These are phyloP conservation scores for Microcebus ravelobensis DNA, from an alignment of 2,113 vertebrate species.

Conservation along the genomic window DNA sequence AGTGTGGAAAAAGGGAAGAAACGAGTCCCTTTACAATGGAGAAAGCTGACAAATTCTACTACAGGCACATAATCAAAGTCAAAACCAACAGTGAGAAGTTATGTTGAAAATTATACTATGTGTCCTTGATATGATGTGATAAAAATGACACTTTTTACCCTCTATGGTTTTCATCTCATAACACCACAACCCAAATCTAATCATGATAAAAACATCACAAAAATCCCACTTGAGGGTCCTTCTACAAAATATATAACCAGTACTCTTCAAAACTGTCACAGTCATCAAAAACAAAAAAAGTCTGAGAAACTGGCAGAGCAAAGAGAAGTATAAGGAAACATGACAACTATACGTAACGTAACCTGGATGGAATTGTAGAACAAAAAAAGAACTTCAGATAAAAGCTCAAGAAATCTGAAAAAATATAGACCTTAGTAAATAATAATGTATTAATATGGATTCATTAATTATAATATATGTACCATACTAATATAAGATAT, in stretches of 20 bases:
- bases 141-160: background rate
- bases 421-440: background rate
- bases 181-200: background rate
- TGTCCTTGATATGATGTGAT: background rate
- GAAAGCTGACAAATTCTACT: background rate
- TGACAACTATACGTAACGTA: background rate
- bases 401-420: background rate
- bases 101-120: background rate
- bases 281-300: background rate
- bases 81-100: background rate
- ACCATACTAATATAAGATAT: no score
- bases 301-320: background rate
- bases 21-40: background rate
- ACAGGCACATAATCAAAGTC: background rate
- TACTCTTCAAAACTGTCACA: background rate
- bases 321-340: background rate
- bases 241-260: background rate
- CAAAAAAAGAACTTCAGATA: background rate
- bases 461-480: background rate
- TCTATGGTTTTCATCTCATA: background rate
- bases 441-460: background rate
- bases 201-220: background rate
- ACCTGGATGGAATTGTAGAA: background rate
- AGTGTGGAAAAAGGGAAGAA: background rate
- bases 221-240: background rate